These are phyloP conservation scores for Drosophila leontia DNA, from an alignment of 1,140 invertebrate genomes.

Conservation along the genomic window DNA sequence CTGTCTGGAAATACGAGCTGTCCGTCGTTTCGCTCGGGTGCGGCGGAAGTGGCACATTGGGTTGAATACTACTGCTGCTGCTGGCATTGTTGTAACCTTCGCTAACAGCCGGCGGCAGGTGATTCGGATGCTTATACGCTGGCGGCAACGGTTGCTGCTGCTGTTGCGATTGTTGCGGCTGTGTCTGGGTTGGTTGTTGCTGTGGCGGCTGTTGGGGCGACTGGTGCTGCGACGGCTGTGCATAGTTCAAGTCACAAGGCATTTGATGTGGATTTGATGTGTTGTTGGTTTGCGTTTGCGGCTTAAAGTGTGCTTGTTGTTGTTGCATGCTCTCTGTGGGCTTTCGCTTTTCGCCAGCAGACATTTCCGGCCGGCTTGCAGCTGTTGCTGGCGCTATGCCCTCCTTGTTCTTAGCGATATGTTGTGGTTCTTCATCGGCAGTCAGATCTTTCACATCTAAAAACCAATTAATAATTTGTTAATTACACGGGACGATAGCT, in stretches of 20 bases:
- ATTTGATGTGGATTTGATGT: slow-evolving; percentile 47
- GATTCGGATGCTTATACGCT: slow-evolving; percentile 62
- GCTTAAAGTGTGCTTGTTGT: slow-evolving; percentile 40
- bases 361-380: slow-evolving; percentile 19
- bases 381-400: slow-evolving; percentile 3
- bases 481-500: too few species aligned
- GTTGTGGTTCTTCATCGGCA: slow-evolving; percentile 25
- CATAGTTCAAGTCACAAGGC: slow-evolving; percentile 52
- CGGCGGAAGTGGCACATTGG: slow-evolving; percentile 52
- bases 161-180: slow-evolving; percentile 12
- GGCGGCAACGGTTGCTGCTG: slow-evolving; percentile 25
- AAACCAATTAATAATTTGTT: not conserved
- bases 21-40: slow-evolving; percentile 53
- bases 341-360: slow-evolving; percentile 17
- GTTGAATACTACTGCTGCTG: slow-evolving; percentile 56
- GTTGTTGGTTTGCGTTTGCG: slow-evolving; percentile 49
- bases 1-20: slow-evolving; percentile 57
- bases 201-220: slow-evolving; percentile 20
- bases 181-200: slow-evolving; percentile 14
- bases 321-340: slow-evolving; percentile 24
- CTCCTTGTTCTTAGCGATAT: slow-evolving; percentile 36
- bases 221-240: slow-evolving; percentile 45
- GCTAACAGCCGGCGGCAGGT: slow-evolving; percentile 32
- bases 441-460: slow-evolving; percentile 47
- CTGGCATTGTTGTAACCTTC: slow-evolving; percentile 62